A percentile compares a stretch with the other conserved stretches of the same genome.
phyloP scores from a whole-genome alignment of 1,140 invertebrate genomes.

The Drosophila murphyi region DNA sequence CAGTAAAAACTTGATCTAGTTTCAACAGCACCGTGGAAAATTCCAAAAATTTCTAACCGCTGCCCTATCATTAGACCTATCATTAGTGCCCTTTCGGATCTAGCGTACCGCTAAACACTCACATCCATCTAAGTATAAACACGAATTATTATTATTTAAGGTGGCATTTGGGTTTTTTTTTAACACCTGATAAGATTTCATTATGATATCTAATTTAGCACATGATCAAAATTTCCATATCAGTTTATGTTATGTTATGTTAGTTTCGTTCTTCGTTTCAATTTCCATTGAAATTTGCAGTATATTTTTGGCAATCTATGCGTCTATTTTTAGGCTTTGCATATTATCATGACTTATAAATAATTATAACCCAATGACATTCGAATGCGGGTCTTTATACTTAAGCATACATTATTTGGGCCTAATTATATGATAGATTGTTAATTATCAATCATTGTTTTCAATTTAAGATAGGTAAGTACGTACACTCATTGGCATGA shows the following conservation, averaged over 20 bases:
- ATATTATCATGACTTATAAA: slow-evolving; percentile 8
- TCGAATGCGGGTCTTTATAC: slow-evolving; percentile 2
- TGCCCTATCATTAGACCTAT: slow-evolving; percentile 26
- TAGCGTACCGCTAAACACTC: slow-evolving; percentile 27
- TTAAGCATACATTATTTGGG: slow-evolving; percentile 8
- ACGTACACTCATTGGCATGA: not conserved
- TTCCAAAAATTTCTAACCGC: slow-evolving; percentile 48
- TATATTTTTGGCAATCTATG: slow-evolving; percentile 35
- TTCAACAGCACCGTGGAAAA: slow-evolving; percentile 54
- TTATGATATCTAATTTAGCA: slow-evolving; percentile 75
- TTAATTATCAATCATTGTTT: not conserved
- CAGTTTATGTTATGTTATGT: slow-evolving; percentile 31
- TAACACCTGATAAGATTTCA: slow-evolving; percentile 79
- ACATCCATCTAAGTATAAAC: slow-evolving; percentile 12
- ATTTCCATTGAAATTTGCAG: slow-evolving; percentile 18
- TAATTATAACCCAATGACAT: slow-evolving; percentile 6
- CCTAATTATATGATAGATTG: slow-evolving; percentile 16
- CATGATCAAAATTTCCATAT: slow-evolving; percentile 69
- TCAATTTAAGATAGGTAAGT: not conserved
- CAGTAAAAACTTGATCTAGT: slow-evolving; percentile 39
- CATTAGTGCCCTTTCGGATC: slow-evolving; percentile 28
- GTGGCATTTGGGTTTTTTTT: slow-evolving; percentile 56
- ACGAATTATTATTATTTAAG: slow-evolving; percentile 42
- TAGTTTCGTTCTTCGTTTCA: slow-evolving; percentile 17
- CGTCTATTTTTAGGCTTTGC: slow-evolving; percentile 17